Evolutionary conservation across 2,888 invertebrate genomes (phyloP).

Genomic region (Mamestra brassicae): DNA sequence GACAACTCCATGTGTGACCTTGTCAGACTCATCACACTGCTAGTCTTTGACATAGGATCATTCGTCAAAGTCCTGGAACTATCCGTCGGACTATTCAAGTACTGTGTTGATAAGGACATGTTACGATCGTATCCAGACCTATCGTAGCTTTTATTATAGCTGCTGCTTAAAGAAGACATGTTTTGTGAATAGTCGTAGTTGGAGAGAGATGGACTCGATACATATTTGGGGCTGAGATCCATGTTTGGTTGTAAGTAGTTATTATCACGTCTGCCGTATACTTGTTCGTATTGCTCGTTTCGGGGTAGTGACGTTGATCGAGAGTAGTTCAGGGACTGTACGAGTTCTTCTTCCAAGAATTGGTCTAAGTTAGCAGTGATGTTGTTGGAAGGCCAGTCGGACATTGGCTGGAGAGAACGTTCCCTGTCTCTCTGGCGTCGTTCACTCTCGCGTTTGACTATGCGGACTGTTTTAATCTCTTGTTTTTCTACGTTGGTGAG

Average conservation of each 20-base stretch:
- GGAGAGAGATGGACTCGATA: conserved; percentile 87
- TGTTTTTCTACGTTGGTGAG: conserved; percentile 95
- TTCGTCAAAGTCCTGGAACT: conserved; percentile 87
- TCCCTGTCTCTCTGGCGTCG: conserved; percentile 95
- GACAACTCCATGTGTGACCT: conserved; percentile 92
- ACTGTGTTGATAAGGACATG: conserved; percentile 85
- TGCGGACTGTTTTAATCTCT: conserved; percentile 98
- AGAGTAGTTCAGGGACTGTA: conserved; percentile 81
- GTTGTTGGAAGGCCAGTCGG: conserved; percentile 85
- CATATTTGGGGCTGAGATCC: conserved; percentile 87
- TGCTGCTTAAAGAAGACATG: conserved; percentile 85
- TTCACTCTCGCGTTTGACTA: conserved; percentile 97
- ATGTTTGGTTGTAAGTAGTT: conserved; percentile 83
- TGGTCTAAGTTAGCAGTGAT: conserved; percentile 87
- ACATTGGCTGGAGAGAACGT: conserved; percentile 90
- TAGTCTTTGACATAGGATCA: conserved; percentile 87
- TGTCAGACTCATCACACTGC: conserved; percentile 86
- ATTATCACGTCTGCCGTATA: conserved; percentile 79
- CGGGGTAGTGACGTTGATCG: conserved; percentile 91
- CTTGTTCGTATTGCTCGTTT: conserved; percentile 82
- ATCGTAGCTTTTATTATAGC: conserved; percentile 85
- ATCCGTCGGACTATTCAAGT: conserved; percentile 87
- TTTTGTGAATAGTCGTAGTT: conserved; percentile 87
- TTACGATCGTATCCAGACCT: conserved; percentile 82
- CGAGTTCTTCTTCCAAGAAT: conserved; percentile 87